phyloP scores from a whole-genome alignment of 2,888 invertebrate genomes.

The Drymonia ruficornis region DNA sequence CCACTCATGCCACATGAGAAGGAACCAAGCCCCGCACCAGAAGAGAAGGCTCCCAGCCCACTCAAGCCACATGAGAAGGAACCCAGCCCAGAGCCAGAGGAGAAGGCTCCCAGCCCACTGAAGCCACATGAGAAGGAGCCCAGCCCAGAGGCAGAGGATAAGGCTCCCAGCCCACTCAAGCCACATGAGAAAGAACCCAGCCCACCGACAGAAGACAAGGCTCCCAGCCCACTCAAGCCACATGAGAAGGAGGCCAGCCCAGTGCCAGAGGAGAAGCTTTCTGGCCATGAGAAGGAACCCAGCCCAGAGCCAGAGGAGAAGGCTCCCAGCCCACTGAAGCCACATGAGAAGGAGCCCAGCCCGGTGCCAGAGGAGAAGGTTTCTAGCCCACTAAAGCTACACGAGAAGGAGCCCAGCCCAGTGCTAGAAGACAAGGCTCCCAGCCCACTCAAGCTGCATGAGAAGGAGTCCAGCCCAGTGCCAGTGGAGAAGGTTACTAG shows the following conservation, averaged over 20 bases:
- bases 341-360: too few relatives aligned
- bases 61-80: not conserved
- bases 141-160: not conserved
- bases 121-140: not conserved
- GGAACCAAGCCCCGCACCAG: slow-evolving; percentile 1
- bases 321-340: too few relatives aligned
- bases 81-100: not conserved
- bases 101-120: not conserved
- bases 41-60: not conserved
- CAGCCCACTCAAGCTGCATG: slow-evolving; percentile 9
- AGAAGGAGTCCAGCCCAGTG: slow-evolving; percentile 12
- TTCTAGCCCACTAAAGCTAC: slow-evolving; percentile 7
- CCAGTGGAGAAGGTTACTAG: slow-evolving; percentile 12
- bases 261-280: not conserved
- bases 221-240: slow-evolving; percentile 20
- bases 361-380: too few relatives aligned
- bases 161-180: not conserved
- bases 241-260: slow-evolving; percentile 8
- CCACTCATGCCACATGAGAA: slow-evolving; percentile 8
- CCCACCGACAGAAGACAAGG: slow-evolving; percentile 16
- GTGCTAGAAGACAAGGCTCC: slow-evolving; percentile 12
- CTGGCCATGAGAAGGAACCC: not conserved
- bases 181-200: not conserved
- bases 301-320: too few relatives aligned
- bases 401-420: not conserved